Percentiles rank a stretch among this genome's conserved stretches.
These are phyloP conservation scores for Rhopalosiphum maidis DNA, from an alignment of 1,140 invertebrate genomes.

Conservation along the genomic window DNA sequence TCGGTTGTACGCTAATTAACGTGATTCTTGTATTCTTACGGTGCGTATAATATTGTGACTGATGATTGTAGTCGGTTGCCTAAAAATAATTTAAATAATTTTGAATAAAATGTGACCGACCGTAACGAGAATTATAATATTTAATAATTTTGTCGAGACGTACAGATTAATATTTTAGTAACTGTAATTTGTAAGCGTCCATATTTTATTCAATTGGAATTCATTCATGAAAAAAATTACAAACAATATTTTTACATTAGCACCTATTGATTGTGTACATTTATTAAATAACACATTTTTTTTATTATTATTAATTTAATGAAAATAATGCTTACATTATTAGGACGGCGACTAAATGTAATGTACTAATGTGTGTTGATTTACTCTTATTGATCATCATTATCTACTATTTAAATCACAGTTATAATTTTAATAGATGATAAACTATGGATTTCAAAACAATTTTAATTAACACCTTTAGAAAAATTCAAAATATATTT, in stretches of 20 bases:
- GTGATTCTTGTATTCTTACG: conserved; percentile 14
- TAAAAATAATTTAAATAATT: conserved; percentile 12
- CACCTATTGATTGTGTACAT: not conserved
- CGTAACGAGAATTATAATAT: not conserved
- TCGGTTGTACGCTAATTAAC: conserved; percentile 3
- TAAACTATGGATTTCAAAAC: not conserved
- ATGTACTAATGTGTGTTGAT: too few relatives aligned
- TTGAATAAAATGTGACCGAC: not conserved
- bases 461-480: not conserved
- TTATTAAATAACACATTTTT: not conserved
- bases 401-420: too few relatives aligned
- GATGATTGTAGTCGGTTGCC: not conserved
- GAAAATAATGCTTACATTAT: not conserved
- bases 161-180: not conserved
- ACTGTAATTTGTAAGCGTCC: not conserved
- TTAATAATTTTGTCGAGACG: not conserved
- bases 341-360: too few relatives aligned
- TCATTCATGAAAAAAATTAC: not conserved
- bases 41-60: not conserved
- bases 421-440: too few relatives aligned
- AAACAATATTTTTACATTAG: not conserved
- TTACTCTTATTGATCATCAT: too few relatives aligned
- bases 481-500: not conserved
- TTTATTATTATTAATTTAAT: not conserved
- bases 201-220: not conserved